Conservation (phyloP, 2,888 invertebrate species). For the Dasysyrphus tricinctus region DNA sequence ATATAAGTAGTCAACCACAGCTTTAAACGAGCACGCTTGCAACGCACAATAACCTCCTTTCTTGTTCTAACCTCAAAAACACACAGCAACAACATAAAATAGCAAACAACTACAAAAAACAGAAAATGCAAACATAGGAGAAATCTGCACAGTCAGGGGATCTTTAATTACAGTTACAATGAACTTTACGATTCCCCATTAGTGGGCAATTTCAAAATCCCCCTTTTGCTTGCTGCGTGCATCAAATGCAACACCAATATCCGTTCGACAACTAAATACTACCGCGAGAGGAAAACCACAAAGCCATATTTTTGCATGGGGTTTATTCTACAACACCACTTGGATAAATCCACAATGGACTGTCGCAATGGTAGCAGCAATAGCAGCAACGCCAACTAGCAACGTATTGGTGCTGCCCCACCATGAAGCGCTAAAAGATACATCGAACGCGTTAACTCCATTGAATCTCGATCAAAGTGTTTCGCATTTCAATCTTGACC, state of each 20-base stretch:
- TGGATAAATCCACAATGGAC: conserved; percentile 19
- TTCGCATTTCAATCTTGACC: conserved; percentile 73
- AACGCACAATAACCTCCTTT: conserved; percentile 74
- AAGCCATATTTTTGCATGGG: conserved; percentile 19
- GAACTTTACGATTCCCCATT: conserved; percentile 74
- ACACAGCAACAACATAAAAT: conserved; percentile 24
- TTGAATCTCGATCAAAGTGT: conserved; percentile 72
- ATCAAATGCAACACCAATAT: conserved; percentile 49
- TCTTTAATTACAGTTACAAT: conserved; percentile 76
- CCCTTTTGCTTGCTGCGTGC: conserved; percentile 34
- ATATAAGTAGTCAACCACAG: conserved; percentile 38
- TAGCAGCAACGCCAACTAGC: background rate
- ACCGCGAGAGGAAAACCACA: conserved; percentile 42
- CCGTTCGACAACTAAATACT: conserved; percentile 35
- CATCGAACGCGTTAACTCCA: conserved; percentile 47
- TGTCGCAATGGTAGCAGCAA: conserved; percentile 24
- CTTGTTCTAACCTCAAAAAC: conserved; percentile 68
- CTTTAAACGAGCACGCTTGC: conserved; percentile 49
- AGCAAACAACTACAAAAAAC: background rate
- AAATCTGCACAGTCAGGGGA: conserved; percentile 72
- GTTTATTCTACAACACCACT: background rate
- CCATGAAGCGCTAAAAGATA: conserved; percentile 44
- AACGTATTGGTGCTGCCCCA: conserved; percentile 16
- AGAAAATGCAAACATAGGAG: conserved; percentile 61
- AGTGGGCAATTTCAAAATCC: conserved; percentile 70